Evolutionary conservation across 2,888 invertebrate species (phyloP).

Genomic region (Prosopocoilus inquinatus): DNA sequence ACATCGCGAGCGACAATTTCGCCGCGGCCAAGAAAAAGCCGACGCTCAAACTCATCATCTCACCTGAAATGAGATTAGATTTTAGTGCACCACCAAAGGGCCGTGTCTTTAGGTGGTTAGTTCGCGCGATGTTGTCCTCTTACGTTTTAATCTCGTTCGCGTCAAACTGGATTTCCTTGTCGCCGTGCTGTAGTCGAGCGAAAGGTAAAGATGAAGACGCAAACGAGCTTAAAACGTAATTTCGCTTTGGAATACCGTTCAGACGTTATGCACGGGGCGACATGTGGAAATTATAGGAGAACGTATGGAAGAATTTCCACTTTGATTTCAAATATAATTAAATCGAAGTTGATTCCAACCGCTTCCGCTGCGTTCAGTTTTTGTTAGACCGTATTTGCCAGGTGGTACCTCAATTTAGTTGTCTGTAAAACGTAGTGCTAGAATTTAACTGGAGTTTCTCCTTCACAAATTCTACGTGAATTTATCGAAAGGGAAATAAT

Average conservation of each 20-base stretch:
- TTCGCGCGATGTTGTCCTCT: not conserved
- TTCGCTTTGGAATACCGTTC: not conserved
- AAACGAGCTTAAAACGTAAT: conserved; percentile 9
- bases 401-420: too few relatives aligned
- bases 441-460: too few relatives aligned
- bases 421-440: too few relatives aligned
- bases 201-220: not conserved
- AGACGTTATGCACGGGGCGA: conserved; percentile 10
- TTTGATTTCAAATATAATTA: too few relatives aligned
- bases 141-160: conserved; percentile 6
- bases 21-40: not conserved
- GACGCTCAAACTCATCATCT: conserved; percentile 7
- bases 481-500: too few relatives aligned
- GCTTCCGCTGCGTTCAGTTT: too few relatives aligned
- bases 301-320: not conserved
- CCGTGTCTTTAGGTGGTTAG: too few relatives aligned
- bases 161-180: not conserved
- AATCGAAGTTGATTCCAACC: too few relatives aligned
- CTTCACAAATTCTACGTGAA: too few relatives aligned
- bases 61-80: conserved; percentile 1
- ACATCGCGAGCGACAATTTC: conserved; percentile 16
- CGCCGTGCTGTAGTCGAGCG: too few relatives aligned
- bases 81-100: too few relatives aligned
- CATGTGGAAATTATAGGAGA: conserved; percentile 14
- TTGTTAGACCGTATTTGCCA: too few relatives aligned